A percentile compares a stretch with the other conserved stretches of the same genome.
phyloP scores from a whole-genome alignment of 2,888 invertebrate genomes.

The Tiphia femorata region DNA sequence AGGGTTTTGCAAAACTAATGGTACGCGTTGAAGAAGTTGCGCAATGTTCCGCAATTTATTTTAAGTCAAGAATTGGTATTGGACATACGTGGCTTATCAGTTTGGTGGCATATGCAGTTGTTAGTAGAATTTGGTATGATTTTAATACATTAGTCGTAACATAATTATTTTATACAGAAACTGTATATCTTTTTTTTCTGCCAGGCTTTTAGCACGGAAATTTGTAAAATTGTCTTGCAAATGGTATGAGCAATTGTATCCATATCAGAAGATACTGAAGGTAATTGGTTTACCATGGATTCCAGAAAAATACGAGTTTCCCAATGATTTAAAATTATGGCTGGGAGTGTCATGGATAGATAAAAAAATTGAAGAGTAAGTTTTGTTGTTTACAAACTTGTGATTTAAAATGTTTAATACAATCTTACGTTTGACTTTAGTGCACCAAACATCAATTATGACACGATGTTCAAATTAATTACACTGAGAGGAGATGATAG shows the following conservation, averaged over 20 bases:
- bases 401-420: not conserved
- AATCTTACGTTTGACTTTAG: conserved; percentile 23
- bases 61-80: conserved; percentile 70
- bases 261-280: conserved; percentile 66
- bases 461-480: conserved; percentile 55
- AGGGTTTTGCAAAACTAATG: conserved; percentile 73
- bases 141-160: not conserved
- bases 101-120: conserved; percentile 71
- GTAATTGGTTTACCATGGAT: conserved; percentile 71
- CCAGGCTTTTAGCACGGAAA: conserved; percentile 68
- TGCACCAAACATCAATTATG: conserved; percentile 29
- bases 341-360: conserved; percentile 70
- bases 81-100: conserved; percentile 74
- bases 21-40: conserved; percentile 70
- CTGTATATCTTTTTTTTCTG: conserved; percentile 2
- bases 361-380: too few relatives aligned
- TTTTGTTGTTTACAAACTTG: conserved; percentile 7
- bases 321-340: conserved; percentile 70
- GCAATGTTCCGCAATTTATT: conserved; percentile 70
- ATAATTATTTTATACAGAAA: not conserved
- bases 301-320: conserved; percentile 68
- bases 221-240: conserved; percentile 70
- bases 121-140: conserved; percentile 72
- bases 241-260: conserved; percentile 71
- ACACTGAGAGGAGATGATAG: conserved; percentile 15